These are phyloP conservation scores for Stomorhina lunata DNA, from an alignment of 2,888 invertebrate genomes.

Conservation along the genomic window DNA sequence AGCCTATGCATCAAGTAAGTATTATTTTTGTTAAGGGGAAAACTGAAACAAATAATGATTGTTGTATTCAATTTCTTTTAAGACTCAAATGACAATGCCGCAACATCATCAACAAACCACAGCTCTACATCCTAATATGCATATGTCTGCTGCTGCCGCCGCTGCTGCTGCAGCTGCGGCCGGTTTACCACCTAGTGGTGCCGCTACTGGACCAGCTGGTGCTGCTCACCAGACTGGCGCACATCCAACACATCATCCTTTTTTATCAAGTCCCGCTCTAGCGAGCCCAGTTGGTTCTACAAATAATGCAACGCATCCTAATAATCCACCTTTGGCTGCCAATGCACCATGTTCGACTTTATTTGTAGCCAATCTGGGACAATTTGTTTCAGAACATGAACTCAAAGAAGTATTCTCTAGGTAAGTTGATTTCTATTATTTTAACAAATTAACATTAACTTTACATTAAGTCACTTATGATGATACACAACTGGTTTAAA, in stretches of 20 bases:
- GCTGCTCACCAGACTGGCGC: constrained; percentile 69
- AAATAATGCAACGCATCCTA: constrained; percentile 80
- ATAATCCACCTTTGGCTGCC: constrained; percentile 81
- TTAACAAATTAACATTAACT: too few species aligned
- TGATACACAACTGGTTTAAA: constrained; percentile 36
- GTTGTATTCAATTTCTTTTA: not conserved
- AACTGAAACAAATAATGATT: constrained; percentile 46
- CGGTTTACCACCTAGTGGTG: constrained; percentile 79
- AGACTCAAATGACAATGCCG: constrained; percentile 82
- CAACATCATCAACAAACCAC: constrained; percentile 80
- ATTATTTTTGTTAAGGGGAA: constrained; percentile 6
- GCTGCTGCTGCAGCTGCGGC: constrained; percentile 73
- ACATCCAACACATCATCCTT: constrained; percentile 88
- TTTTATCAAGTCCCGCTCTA: constrained; percentile 95
- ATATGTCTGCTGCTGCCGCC: constrained; percentile 81
- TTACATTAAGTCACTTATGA: too few species aligned
- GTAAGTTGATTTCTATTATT: constrained; percentile 83
- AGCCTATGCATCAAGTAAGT: constrained; percentile 80
- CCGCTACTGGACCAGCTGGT: constrained; percentile 68
- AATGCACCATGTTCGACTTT: constrained; percentile 97
- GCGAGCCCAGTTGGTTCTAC: constrained; percentile 90
- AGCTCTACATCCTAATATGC: constrained; percentile 83
- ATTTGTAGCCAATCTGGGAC: constrained; percentile 98
- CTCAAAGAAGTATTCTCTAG: constrained; percentile 99
- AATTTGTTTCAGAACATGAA: constrained; percentile 98